phyloP scores from a whole-genome alignment of 2,888 invertebrate genomes.

The Yponomeuta sedellus region DNA sequence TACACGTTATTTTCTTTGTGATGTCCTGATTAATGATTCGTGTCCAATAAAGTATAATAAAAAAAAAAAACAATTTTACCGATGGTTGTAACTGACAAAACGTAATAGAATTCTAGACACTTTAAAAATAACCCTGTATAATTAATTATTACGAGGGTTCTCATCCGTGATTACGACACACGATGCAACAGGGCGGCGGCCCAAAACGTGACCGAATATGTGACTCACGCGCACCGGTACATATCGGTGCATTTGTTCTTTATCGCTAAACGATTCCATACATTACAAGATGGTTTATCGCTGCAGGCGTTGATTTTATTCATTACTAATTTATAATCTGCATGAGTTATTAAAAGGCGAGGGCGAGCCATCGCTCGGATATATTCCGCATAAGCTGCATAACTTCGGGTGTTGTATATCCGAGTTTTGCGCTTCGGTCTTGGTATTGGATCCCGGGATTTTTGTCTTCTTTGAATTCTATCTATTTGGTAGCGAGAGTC shows the following conservation, averaged over 20 bases:
- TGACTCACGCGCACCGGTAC: neutral
- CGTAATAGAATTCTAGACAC: too few species aligned
- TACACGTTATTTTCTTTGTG: too few species aligned
- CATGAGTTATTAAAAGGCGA: neutral
- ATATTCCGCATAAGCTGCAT: neutral
- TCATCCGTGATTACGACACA: neutral
- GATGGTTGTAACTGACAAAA: too few species aligned
- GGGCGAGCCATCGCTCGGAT: neutral
- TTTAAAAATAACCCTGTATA: too few species aligned
- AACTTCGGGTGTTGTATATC: neutral
- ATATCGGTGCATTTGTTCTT: constrained; percentile 2
- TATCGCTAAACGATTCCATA: constrained; percentile 2
- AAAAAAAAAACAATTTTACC: too few species aligned
- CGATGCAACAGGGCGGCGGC: neutral
- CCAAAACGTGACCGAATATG: neutral
- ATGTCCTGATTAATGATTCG: too few species aligned
- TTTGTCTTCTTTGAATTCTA: neutral
- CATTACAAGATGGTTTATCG: neutral
- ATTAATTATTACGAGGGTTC: neutral
- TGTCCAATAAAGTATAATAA: too few species aligned
- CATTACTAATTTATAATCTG: constrained; percentile 2
- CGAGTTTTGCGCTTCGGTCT: neutral
- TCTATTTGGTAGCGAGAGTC: too few species aligned
- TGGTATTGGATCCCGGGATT: neutral
- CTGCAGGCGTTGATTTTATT: neutral